Evolutionary conservation across 2,888 invertebrate genomes (phyloP), one percentile per base, ranked within the genome.

Genomic region (Noctua janthina): DNA sequence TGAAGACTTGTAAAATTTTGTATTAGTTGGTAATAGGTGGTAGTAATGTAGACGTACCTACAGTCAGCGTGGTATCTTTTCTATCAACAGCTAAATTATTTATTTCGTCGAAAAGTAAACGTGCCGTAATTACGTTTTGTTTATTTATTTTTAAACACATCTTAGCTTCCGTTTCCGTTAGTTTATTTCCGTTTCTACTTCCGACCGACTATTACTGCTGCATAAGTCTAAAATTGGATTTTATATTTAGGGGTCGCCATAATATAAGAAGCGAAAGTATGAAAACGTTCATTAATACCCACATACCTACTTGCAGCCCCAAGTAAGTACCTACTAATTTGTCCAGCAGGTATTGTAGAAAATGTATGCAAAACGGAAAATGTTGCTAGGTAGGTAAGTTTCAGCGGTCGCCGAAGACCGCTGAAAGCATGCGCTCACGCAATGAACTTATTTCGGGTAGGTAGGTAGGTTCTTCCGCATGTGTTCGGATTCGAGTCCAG

Each of bases 361-460:
- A 56, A 59, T 46, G 54, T 56, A 35, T 51, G 35, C 23, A 39
- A 80, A 64, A 74, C 10, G n/a, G 17, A 70, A 49, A 49, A 69
- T 54, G 43, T 72, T 49, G 20, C 71, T 23, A 62, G 51, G 56
- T 66, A 43, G 23, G 56, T 79, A 66, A 3, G 66, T 20, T 66
- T 64, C 35, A 66, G 39, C 39, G 20, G 66, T 66, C 39, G 35
- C 68, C 46, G 79, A 78, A 78, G 79, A 88, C 85, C 82, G 86
- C 86, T 73, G 90, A 90, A 92, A 91, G 86, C 90, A 91, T 92
- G 92, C 91, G 92, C 92, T 91, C 92, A 92, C 94, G 94, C 94
- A 94, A 93, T 93, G 92, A 93, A 95, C 94, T 95, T 96, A 96
- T 96, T 96, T 96, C 94, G 93, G 94, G 93, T 93, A 67, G 94